These are phyloP conservation scores for Zoanthus gigantus DNA, from an alignment of 92 coral and sea anemone genomes.

Conservation along the genomic window DNA sequence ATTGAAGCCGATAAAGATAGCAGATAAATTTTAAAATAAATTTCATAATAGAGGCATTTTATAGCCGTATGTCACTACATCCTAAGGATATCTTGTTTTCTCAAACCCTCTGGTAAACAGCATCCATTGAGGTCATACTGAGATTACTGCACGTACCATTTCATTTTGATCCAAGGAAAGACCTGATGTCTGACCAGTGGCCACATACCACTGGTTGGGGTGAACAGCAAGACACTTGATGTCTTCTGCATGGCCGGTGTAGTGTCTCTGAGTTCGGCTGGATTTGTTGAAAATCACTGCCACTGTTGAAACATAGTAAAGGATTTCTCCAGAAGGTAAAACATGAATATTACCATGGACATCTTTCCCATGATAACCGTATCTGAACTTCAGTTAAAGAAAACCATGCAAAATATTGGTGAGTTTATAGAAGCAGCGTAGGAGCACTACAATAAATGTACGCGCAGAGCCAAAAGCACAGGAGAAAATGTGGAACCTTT, in stretches of 20 bases:
- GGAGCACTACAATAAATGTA: no score
- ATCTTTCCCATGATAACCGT: conserved; percentile 88
- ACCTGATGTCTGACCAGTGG: conserved; percentile 88
- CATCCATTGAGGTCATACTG: no score
- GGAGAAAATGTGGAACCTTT: no score
- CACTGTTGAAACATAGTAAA: conserved; percentile 83
- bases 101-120: no score
- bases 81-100: no score
- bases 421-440: no score
- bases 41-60: no score
- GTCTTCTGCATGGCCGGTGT: conserved; percentile 92
- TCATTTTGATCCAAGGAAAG: conserved; percentile 90
- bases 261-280: conserved; percentile 81
- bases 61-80: no score
- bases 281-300: conserved; percentile 82
- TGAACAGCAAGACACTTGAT: conserved; percentile 88
- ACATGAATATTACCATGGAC: conserved; percentile 74
- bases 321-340: conserved; percentile 87
- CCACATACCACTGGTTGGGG: conserved; percentile 95
- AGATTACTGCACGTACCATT: conserved; percentile 54
- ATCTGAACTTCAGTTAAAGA: conserved; percentile 51
- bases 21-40: no score
- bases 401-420: neutral
- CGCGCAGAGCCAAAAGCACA: no score
- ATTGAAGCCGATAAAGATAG: no score